Conservation (phyloP, 2,113 vertebrate genomes). For the Glareola pratincola region DNA sequence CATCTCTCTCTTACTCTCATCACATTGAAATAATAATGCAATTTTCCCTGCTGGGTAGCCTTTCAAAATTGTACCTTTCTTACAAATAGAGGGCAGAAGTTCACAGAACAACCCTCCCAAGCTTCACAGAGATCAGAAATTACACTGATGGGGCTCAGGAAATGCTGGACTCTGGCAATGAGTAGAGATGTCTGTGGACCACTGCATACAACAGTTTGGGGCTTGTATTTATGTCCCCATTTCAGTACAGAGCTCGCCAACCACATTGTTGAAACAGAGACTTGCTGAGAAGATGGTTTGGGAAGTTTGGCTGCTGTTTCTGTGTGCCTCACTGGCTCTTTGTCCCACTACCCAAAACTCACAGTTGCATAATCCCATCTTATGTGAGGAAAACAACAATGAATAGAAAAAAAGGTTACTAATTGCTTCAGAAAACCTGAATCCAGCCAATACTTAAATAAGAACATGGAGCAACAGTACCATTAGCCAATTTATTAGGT, state of each 20-base stretch:
- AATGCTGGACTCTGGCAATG: neutral
- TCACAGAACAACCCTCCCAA: neutral
- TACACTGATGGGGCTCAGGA: neutral
- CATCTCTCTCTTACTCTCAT: neutral
- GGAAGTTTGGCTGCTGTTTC: neutral
- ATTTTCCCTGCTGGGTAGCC: neutral
- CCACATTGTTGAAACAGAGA: neutral
- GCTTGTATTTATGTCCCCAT: rapidly evolving
- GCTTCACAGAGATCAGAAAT: neutral
- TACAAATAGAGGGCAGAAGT: neutral
- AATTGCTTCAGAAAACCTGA: neutral
- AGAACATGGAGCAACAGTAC: neutral
- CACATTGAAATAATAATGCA: neutral
- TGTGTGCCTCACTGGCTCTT: neutral
- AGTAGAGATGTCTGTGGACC: neutral
- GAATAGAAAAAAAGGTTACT: neutral
- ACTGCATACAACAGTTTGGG: neutral
- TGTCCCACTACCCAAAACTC: neutral
- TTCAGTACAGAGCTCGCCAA: neutral
- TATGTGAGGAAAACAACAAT: neutral
- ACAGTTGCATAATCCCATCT: neutral
- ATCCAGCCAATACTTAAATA: neutral
- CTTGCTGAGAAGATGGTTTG: neutral
- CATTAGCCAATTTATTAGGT: neutral
- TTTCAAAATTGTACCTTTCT: neutral